Evolutionary conservation across 2,113 vertebrate species (phyloP).

Genomic region (Hiodon alosoides): DNA sequence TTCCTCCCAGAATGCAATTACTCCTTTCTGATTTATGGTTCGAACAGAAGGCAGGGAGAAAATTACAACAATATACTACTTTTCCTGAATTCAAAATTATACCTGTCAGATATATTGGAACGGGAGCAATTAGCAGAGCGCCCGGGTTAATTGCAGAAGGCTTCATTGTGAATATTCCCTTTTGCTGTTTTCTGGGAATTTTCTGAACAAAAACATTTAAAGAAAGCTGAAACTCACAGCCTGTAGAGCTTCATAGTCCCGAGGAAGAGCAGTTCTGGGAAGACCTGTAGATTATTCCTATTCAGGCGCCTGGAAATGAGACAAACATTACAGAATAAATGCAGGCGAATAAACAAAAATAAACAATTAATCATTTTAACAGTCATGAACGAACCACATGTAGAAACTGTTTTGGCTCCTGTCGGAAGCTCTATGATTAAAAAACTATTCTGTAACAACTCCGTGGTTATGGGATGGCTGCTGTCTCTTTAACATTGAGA

Average conservation of each 20-base stretch:
- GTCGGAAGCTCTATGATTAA: neutral
- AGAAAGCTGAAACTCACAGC: slow-evolving; percentile 76
- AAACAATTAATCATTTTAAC: neutral
- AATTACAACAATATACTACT: slow-evolving; percentile 26
- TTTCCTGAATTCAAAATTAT: neutral
- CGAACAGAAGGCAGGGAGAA: slow-evolving; percentile 19
- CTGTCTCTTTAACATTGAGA: slow-evolving; percentile 54
- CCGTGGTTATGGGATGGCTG: neutral
- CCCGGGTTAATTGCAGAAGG: neutral
- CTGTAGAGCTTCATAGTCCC: slow-evolving; percentile 90
- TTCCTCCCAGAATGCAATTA: slow-evolving; percentile 40
- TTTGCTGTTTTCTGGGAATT: neutral
- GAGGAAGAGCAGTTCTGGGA: slow-evolving; percentile 94
- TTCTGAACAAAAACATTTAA: neutral
- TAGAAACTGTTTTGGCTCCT: neutral
- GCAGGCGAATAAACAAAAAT: slow-evolving; percentile 35
- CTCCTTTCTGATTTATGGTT: slow-evolving; percentile 21
- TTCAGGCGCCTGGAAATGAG: slow-evolving; percentile 86
- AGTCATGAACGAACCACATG: neutral
- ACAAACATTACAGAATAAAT: slow-evolving; percentile 33
- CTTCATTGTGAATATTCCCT: slow-evolving; percentile 16
- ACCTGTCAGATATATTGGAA: slow-evolving; percentile 15
- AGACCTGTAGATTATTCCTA: slow-evolving; percentile 93
- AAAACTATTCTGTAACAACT: neutral
- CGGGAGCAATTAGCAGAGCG: slow-evolving; percentile 15